Evolutionary conservation across 2,113 vertebrate species (phyloP), one percentile per base, ranked within the genome.

Genomic region (Gallinago paraguaiae): DNA sequence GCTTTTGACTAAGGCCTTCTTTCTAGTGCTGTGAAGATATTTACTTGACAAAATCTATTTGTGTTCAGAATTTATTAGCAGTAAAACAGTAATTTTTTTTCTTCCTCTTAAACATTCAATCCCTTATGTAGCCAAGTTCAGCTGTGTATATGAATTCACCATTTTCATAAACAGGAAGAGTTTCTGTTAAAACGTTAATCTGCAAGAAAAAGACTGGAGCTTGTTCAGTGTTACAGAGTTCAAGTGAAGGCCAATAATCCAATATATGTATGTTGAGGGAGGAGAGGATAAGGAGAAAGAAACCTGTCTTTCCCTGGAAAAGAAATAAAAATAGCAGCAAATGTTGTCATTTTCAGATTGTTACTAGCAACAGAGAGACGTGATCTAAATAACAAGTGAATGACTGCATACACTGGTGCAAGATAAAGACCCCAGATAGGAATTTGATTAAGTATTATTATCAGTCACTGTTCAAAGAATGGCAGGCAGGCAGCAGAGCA

Each of bases 251-350:
- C 96, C 70, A 97, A 53, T 90, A 96, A 92, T 95, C 31, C 78
- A 94, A 97, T 94, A 93, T 54, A 91, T 43, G 70, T 92, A 78
- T 76, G 30, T 56, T 92, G 64, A 25, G 50, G 76, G 80, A 91
- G 48, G 17, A 50, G 45, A 84, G 85, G 39, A 72, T 76, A 81
- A 53, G 71, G 46, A 79, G 50, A 30, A 69, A 89, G 70, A 94
- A 94, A 92, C 65, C 30, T 63, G 39, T 86, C 50, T 82, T 96
- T 95, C 81, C 61, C 56, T 80, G 64, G 91, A 95, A 97, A 95
- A 89, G 64, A 95, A 97, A 97, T 95, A 97, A 97, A 98, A 97
- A 97, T 96, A 97, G 83, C 94, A 86, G 48, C 67, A 95, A 96
- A 94, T 25, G 41, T 96, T 96, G 96, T 92, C 82, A 85, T 97